A percentile compares a stretch with the other conserved stretches of the same genome.
phyloP scores from a whole-genome alignment of 2,797 vertebrate species.

The Microhierax caerulescens region DNA sequence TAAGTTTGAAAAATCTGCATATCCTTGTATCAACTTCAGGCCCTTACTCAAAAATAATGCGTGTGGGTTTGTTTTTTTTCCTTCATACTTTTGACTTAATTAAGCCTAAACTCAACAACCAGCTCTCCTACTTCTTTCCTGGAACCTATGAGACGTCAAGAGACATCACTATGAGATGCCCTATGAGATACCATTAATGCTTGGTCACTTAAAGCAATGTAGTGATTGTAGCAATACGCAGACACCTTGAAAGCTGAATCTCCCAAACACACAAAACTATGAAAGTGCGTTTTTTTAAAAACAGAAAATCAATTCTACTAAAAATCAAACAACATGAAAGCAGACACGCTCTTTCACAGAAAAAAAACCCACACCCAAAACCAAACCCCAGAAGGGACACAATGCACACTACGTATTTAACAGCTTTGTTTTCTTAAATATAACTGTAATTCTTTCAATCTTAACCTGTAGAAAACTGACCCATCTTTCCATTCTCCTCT shows the following conservation, averaged over 20 bases:
- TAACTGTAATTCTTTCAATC: not conserved
- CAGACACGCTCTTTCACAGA: not conserved
- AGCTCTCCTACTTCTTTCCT: not conserved
- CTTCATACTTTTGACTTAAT: not conserved
- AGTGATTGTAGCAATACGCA: rapidly evolving
- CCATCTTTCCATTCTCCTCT: not conserved
- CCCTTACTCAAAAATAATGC: not conserved
- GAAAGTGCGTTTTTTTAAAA: not conserved
- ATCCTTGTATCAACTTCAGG: not conserved
- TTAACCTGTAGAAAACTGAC: not conserved
- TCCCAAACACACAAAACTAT: not conserved
- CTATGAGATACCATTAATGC: rapidly evolving
- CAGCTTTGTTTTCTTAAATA: not conserved
- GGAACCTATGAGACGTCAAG: not conserved
- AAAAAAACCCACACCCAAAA: not conserved
- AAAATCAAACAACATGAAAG: not conserved
- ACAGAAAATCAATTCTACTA: not conserved
- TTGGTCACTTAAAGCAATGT: rapidly evolving
- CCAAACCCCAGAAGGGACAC: not conserved
- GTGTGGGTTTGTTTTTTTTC: not conserved
- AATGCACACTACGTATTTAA: not conserved
- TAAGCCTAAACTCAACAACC: not conserved
- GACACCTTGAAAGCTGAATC: rapidly evolving
- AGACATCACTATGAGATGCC: too few relatives aligned
- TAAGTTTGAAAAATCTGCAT: not conserved